Conservation (phyloP, 2,888 invertebrate genomes). For the Drosophila eohydei region DNA sequence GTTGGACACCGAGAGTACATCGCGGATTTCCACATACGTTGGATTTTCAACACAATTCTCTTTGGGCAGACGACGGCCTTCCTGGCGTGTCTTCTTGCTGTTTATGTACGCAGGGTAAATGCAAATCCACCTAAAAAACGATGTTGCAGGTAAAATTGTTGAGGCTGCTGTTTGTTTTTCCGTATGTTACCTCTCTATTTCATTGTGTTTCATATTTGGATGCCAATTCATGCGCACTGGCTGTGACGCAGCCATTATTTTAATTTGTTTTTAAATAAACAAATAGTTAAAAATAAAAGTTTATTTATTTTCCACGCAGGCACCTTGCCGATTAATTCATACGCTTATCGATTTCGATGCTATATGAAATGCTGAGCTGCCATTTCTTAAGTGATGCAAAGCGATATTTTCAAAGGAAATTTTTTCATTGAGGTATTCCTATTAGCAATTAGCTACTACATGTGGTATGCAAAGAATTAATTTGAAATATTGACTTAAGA, state of each 20-base stretch:
- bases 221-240: constrained; percentile 88
- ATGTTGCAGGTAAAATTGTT: constrained; percentile 31
- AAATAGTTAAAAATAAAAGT: constrained; percentile 22
- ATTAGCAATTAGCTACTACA: not conserved
- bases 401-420: not conserved
- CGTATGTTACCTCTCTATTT: constrained; percentile 88
- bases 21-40: constrained; percentile 96
- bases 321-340: constrained; percentile 49
- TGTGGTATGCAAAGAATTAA: not conserved
- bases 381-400: constrained; percentile 1
- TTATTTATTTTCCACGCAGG: constrained; percentile 70
- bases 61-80: constrained; percentile 94
- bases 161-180: not conserved
- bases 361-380: constrained; percentile 1
- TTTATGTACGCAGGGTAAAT: constrained; percentile 99
- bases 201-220: constrained; percentile 92
- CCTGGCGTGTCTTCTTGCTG: constrained; percentile 94
- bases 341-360: constrained; percentile 22
- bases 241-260: constrained; percentile 86
- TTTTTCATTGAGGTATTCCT: not conserved
- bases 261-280: constrained; percentile 14
- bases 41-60: constrained; percentile 97
- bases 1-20: constrained; percentile 94
- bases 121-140: constrained; percentile 92
- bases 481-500: not conserved